Percentiles rank a stretch among this genome's conserved stretches.
phyloP scores from a whole-genome alignment of 2,888 invertebrate genomes.

The Lochmaea crataegi region DNA sequence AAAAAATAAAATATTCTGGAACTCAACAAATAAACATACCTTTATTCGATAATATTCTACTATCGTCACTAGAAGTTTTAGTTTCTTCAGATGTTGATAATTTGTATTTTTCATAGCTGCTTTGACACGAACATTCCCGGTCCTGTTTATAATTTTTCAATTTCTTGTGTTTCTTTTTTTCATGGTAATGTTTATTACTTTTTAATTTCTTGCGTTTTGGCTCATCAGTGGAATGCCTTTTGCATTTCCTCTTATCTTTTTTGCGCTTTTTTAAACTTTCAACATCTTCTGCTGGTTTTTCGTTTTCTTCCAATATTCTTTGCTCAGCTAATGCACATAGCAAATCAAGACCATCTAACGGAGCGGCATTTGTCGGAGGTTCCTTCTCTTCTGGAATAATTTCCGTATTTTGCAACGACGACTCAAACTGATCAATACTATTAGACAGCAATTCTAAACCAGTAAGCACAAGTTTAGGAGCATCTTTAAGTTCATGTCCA shows the following conservation, averaged over 20 bases:
- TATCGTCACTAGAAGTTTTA: conserved; percentile 60
- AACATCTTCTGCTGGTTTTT: conserved; percentile 46
- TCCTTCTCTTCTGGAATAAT: conserved; percentile 59
- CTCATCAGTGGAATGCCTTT: conserved; percentile 58
- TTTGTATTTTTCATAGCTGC: conserved; percentile 58
- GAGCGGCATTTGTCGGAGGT: conserved; percentile 55
- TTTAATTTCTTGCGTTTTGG: conserved; percentile 63
- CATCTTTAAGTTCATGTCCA: conserved; percentile 8
- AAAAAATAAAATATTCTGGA: not conserved
- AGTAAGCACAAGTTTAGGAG: conserved; percentile 74
- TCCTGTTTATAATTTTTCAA: conserved; percentile 49
- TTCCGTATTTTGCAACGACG: conserved; percentile 60
- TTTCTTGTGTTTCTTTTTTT: conserved; percentile 52
- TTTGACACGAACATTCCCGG: conserved; percentile 54
- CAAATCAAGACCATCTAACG: conserved; percentile 76
- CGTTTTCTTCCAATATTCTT: conserved; percentile 81
- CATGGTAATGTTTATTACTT: conserved; percentile 52
- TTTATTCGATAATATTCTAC: conserved; percentile 46
- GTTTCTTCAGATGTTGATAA: conserved; percentile 65
- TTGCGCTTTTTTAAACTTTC: conserved; percentile 55
- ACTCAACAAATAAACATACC: conserved; percentile 2
- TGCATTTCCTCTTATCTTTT: conserved; percentile 66
- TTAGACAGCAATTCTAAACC: conserved; percentile 86
- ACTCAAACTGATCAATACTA: conserved; percentile 84
- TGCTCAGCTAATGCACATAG: conserved; percentile 88